Base-by-base conservation (phyloP, 2,888 invertebrate species). In the Parnassius smintheus region DNA sequence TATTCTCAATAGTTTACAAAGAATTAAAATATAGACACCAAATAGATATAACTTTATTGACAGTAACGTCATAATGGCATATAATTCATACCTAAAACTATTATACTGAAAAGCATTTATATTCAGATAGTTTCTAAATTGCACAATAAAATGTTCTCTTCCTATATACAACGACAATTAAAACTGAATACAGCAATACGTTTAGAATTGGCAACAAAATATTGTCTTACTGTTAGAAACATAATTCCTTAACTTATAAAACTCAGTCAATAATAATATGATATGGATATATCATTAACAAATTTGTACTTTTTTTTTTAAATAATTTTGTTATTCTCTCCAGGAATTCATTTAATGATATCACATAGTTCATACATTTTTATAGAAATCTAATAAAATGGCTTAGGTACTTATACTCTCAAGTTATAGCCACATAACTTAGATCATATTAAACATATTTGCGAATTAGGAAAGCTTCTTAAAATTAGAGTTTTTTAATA, bases 1-100 rank as follows among this genome's bases (percentile, higher is more conserved):
- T 35, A 35, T 25, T 3, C 25, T 25, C 25, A 25, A 25, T 25
- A 25, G 25, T 25, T 25, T 35, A 35, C 7, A 35, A 35, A 9
- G 11, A 45, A 18, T 25, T 51, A 49, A 13, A 49, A 35, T 51
- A 51, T 51, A 51, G 51, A 51, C 25, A 51, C 9, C 22, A 55
- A 55, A 22, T 41, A 53, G 46, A 53, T 62, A 50, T 58, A 46
- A 45, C 56, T 70, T 70, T 71, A 68, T 69, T 71, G 52, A 58
- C 58, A 61, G 58, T 64, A 60, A 63, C 58, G 65, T 68, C 67
- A 65, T 66, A 67, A 70, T 69, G 72, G 67, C 71, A 68, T 71
- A 72, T 68, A 72, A 55, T 66, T 64, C 48, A 66, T 57, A 56
- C 52, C 53, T 62, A 66, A 51, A 54, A 56, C 59, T 65, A 55